A percentile compares a stretch with the other conserved stretches of the same genome.
phyloP scores from a whole-genome alignment of 2,797 vertebrate genomes.

The Myotis daubentonii region DNA sequence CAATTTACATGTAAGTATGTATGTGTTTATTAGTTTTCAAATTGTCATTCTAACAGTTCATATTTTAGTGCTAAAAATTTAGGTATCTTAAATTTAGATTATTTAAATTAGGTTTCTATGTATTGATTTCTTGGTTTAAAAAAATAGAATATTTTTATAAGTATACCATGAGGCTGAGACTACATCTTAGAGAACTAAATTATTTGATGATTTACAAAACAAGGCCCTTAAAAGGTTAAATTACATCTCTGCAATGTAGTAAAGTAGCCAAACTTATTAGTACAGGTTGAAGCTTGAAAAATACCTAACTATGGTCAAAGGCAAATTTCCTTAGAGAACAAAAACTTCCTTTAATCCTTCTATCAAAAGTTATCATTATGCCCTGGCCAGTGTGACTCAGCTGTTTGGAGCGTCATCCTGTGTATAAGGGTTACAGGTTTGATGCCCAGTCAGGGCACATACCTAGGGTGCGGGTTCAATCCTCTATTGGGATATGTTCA shows the following conservation, averaged over 20 bases:
- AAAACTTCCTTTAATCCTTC: constrained; percentile 16
- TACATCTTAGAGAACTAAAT: not conserved
- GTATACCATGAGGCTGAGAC: not conserved
- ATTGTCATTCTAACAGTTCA: not conserved
- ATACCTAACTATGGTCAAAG: not conserved
- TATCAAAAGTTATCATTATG: not conserved
- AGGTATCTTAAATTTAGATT: not conserved
- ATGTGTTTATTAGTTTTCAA: not conserved
- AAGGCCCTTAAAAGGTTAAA: not conserved
- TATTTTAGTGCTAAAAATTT: constrained; percentile 25
- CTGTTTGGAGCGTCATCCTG: not conserved
- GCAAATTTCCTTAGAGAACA: not conserved
- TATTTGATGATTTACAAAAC: not conserved
- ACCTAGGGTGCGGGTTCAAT: not conserved
- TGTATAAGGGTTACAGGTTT: not conserved
- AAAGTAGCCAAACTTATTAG: not conserved
- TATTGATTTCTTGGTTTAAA: not conserved
- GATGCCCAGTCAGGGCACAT: not conserved
- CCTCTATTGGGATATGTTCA: not conserved
- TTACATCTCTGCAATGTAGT: not conserved
- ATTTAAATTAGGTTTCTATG: not conserved
- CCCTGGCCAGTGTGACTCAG: not conserved
- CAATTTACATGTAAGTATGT: not conserved
- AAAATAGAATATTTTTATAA: not conserved
- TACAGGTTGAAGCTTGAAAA: not conserved